Evolutionary conservation across 1,140 invertebrate genomes (phyloP).

Genomic region (Melanaphis sacchari): DNA sequence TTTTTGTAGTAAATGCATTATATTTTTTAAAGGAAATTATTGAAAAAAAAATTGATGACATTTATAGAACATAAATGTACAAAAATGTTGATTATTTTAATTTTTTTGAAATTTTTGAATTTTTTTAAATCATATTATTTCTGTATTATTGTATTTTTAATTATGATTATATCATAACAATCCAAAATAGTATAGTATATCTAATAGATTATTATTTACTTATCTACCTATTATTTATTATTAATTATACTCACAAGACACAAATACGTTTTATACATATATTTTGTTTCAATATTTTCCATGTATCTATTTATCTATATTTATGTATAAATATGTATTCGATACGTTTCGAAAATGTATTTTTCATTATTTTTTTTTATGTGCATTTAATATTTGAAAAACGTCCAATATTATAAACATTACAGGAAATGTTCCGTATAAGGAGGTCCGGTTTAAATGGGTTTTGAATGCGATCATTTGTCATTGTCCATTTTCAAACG

Average conservation of each 20-base stretch:
- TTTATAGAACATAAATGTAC: not conserved
- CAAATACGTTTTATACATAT: not conserved
- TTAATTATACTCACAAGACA: not conserved
- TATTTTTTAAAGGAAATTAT: not conserved
- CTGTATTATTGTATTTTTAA: not conserved
- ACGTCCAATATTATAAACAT: slow-evolving; percentile 10
- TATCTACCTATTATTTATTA: not conserved
- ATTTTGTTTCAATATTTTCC: not conserved
- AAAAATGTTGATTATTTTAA: not conserved
- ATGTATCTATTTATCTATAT: not conserved
- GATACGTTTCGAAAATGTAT: not conserved
- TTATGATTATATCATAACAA: too few species aligned
- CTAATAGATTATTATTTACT: not conserved
- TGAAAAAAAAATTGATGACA: not conserved
- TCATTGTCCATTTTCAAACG: not conserved
- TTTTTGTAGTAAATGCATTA: not conserved
- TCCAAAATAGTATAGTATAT: too few species aligned
- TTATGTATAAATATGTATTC: not conserved
- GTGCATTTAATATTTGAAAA: slow-evolving; percentile 15
- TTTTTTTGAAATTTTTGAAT: too few species aligned
- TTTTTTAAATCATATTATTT: not conserved
- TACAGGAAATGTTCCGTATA: not conserved
- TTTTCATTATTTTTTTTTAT: slow-evolving; percentile 1
- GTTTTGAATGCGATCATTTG: not conserved
- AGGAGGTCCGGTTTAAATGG: not conserved